phyloP scores from a whole-genome alignment of 2,888 invertebrate genomes.

The Petrolisthes manimaculis region DNA sequence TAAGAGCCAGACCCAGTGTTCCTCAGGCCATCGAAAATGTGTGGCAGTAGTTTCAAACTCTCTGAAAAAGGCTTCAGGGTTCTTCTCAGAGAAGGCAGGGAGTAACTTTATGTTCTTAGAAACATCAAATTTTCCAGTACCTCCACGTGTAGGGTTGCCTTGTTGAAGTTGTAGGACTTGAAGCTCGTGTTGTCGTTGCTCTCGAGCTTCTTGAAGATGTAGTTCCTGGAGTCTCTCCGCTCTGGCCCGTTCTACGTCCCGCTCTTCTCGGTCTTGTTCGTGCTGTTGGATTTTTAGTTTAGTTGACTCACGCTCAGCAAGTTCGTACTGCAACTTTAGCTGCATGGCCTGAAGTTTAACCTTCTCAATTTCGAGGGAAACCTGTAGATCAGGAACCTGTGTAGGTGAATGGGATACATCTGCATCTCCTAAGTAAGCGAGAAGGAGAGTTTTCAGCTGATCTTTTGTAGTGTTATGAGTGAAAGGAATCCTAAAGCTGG shows the following conservation, averaged over 20 bases:
- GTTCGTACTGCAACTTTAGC: slow-evolving; percentile 13
- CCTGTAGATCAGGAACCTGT: neutral
- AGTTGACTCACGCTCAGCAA: slow-evolving; percentile 6
- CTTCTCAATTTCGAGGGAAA: neutral
- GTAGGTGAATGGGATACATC: neutral
- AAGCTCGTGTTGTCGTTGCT: neutral
- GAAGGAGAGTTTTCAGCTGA: neutral
- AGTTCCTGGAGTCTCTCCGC: neutral
- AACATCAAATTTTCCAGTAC: neutral
- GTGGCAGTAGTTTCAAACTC: slow-evolving; percentile 24
- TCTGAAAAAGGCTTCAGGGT: slow-evolving; percentile 22
- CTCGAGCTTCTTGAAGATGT: neutral
- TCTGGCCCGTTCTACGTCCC: neutral
- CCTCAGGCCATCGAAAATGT: slow-evolving; percentile 14
- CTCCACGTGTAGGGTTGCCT: neutral
- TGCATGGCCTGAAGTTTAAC: slow-evolving; percentile 4
- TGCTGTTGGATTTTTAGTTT: neutral
- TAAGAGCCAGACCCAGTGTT: slow-evolving; percentile 24
- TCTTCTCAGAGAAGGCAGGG: neutral
- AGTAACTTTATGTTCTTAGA: slow-evolving; percentile 15
- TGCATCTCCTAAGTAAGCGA: neutral
- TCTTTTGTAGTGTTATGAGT: neutral
- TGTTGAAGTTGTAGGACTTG: slow-evolving; percentile 13
- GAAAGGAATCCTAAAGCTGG: too few relatives aligned
- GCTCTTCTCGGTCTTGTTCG: neutral